phyloP scores from a whole-genome alignment of 37 sponge, comb jelly and placozoan species.

The Aphrocallistes beatrix region DNA sequence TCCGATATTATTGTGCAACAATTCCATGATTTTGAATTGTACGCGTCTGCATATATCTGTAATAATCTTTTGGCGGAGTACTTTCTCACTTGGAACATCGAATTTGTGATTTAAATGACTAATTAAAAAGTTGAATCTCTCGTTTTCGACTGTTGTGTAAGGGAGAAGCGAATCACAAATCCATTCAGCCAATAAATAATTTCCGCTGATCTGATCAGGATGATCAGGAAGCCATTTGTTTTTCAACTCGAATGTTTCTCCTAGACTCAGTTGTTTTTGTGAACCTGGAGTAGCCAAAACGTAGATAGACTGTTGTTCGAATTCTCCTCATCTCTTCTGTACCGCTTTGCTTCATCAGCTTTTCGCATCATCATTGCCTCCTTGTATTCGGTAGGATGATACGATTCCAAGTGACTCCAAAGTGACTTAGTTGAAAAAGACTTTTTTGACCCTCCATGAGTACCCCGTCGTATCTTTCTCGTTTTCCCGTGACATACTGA shows the following conservation, averaged over 20 bases:
- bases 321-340: neutral
- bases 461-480: slow-evolving; percentile 1
- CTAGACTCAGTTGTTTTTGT: neutral
- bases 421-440: slow-evolving; percentile 6
- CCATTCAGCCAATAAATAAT: neutral
- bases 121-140: neutral
- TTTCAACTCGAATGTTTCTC: neutral
- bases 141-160: slow-evolving; percentile 19
- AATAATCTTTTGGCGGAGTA: neutral
- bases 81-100: slow-evolving; percentile 20
- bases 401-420: slow-evolving; percentile 16
- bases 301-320: neutral
- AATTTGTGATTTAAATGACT: neutral
- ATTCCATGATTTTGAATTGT: neutral
- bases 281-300: neutral
- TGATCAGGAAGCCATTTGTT: neutral
- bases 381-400: neutral
- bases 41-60: neutral
- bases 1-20: neutral
- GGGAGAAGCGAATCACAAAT: slow-evolving; percentile 16
- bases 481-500: no score
- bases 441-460: slow-evolving; percentile 19
- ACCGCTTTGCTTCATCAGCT: neutral
- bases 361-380: neutral
- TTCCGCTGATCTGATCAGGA: neutral